Percentiles rank a stretch among this genome's conserved stretches.
phyloP scores from a whole-genome alignment of 2,113 vertebrate genomes.

The Aphyosemion australe region DNA sequence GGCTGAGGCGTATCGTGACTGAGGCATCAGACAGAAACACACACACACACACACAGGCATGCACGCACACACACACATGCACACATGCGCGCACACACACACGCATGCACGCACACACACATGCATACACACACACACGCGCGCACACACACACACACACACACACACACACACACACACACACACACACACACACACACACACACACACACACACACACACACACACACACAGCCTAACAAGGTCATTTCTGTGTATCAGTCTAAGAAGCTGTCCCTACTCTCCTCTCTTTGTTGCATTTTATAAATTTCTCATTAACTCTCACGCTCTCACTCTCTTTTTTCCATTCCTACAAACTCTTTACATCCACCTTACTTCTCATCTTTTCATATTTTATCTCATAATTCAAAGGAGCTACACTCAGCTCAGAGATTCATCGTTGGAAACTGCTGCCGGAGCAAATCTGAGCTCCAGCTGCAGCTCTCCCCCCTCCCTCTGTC shows the following conservation, averaged over 20 bases:
- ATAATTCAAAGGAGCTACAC: conserved; percentile 46
- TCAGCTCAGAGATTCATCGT: conserved; percentile 45
- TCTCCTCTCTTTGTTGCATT: conserved; percentile 10
- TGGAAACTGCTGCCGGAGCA: conserved; percentile 44
- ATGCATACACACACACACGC: too few species aligned
- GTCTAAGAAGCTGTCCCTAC: conserved; percentile 22
- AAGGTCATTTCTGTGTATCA: conserved; percentile 17
- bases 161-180: too few species aligned
- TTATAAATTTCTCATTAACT: conserved; percentile 15
- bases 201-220: too few species aligned
- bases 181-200: too few species aligned
- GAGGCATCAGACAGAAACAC: conserved; percentile 35
- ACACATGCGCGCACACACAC: too few species aligned
- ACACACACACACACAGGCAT: conserved; percentile 10
- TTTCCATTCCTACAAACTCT: too few species aligned
- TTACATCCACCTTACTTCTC: conserved; percentile 29
- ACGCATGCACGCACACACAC: too few species aligned
- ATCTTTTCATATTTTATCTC: conserved; percentile 42
- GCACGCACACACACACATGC: neutral
- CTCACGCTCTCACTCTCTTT: conserved; percentile 8
- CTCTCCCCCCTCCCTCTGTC: conserved; percentile 14
- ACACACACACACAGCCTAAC: conserved; percentile 18
- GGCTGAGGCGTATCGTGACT: conserved; percentile 47
- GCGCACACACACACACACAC: too few species aligned
- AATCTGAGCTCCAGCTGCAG: conserved; percentile 45